Percentiles rank a stretch among this genome's conserved stretches.
Evolutionary conservation across 1,140 invertebrate species (phyloP).

Genomic region (Antheraea mylitta): DNA sequence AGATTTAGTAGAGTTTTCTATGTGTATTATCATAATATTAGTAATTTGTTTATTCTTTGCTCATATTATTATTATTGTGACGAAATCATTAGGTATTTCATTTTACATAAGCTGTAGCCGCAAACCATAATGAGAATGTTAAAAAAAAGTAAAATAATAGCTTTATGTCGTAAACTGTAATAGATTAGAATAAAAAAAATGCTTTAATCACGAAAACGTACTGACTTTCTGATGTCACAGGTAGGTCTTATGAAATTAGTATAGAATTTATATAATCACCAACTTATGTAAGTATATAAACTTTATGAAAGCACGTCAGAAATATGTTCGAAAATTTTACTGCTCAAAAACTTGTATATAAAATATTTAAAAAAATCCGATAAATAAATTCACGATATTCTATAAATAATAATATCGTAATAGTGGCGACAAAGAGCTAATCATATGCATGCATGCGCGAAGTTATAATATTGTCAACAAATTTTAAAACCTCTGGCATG

Average conservation of each 20-base stretch:
- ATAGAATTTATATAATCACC: background rate
- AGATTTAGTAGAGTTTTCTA: constrained; percentile 39
- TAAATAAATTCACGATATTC: constrained; percentile 26
- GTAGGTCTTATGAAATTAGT: constrained; percentile 12
- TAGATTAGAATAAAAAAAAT: constrained; percentile 29
- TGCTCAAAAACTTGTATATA: background rate
- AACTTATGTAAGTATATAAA: background rate
- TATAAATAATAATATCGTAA: constrained; percentile 14
- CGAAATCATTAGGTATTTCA: constrained; percentile 49
- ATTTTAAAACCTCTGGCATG: constrained; percentile 33
- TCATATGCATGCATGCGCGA: constrained; percentile 39
- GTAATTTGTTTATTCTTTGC: constrained; percentile 61
- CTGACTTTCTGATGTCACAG: constrained; percentile 35
- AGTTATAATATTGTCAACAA: constrained; percentile 16
- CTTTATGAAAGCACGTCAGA: background rate
- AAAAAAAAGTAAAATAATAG: constrained; percentile 30
- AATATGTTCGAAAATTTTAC: background rate
- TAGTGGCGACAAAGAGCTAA: constrained; percentile 22
- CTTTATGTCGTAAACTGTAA: constrained; percentile 44
- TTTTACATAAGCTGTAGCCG: constrained; percentile 52
- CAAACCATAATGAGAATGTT: constrained; percentile 34
- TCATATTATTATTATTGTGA: constrained; percentile 45
- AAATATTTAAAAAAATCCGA: constrained; percentile 7
- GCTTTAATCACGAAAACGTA: constrained; percentile 52
- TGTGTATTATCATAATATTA: constrained; percentile 32